Conservation (phyloP, 2,888 invertebrate species). For the Masnerella sp. region DNA sequence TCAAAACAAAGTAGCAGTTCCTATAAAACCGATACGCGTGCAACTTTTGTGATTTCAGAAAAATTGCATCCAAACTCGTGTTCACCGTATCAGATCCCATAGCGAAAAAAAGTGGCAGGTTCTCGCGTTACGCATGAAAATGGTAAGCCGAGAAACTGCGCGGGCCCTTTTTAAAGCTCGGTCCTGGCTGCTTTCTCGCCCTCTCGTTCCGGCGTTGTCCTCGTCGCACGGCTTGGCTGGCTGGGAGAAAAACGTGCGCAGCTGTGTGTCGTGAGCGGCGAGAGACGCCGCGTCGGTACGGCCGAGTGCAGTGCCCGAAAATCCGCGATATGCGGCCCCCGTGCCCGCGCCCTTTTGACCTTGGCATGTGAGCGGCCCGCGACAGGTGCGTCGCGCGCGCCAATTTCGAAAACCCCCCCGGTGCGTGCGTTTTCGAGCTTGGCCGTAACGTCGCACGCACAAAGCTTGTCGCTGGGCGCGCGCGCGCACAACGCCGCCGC, state of each 20-base stretch:
- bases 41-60: too few species aligned
- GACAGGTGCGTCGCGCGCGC: conserved; percentile 29
- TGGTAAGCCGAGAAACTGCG: too few species aligned
- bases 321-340: too few species aligned
- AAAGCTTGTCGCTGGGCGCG: conserved; percentile 42
- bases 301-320: conserved; percentile 20
- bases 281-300: conserved; percentile 38
- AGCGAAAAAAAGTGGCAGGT: too few species aligned
- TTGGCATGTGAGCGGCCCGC: too few species aligned
- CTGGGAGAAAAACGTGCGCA: conserved; percentile 59
- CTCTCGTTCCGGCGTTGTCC: conserved; percentile 29
- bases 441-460: too few species aligned
- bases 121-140: too few species aligned
- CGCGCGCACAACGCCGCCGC: conserved; percentile 37
- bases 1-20: too few species aligned
- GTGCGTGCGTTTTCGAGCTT: too few species aligned
- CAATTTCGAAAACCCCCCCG: conserved; percentile 27
- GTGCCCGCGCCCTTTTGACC: conserved; percentile 31
- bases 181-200: conserved; percentile 51
- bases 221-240: conserved; percentile 43
- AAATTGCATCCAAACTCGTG: too few species aligned
- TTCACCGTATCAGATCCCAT: too few species aligned
- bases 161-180: conserved; percentile 10
- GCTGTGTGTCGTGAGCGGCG: conserved; percentile 55
- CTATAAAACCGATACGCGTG: too few species aligned